Conservation (phyloP, 2,888 invertebrate genomes). For the Volucella inanis region DNA sequence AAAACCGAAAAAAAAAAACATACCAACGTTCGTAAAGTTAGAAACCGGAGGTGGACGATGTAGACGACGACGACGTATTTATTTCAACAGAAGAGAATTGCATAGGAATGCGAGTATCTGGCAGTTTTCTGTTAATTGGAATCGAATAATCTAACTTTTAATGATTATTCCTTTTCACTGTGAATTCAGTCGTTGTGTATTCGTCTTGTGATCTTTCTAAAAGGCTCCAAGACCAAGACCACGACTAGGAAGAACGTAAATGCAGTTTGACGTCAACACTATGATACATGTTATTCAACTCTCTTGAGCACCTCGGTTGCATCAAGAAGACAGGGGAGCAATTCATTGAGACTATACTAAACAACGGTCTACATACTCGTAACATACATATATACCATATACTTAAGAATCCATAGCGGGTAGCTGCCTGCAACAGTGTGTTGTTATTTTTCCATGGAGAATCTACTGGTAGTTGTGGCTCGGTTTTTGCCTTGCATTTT, state of each 20-base stretch:
- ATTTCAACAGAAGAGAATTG: conserved; percentile 45
- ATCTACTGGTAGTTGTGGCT: conserved; percentile 22
- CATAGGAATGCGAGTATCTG: conserved; percentile 68
- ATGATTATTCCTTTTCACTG: conserved; percentile 59
- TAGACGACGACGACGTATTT: conserved; percentile 21
- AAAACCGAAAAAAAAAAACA: conserved; percentile 2
- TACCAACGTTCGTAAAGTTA: too few relatives aligned
- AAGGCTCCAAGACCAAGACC: conserved; percentile 19
- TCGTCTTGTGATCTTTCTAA: conserved; percentile 26
- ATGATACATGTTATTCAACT: too few relatives aligned
- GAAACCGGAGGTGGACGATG: too few relatives aligned
- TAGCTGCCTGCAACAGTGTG: conserved; percentile 16
- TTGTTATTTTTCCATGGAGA: conserved; percentile 19
- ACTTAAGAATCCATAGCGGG: conserved; percentile 50
- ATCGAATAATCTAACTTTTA: conserved; percentile 72
- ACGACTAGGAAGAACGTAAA: conserved; percentile 52
- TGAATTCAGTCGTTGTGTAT: background rate
- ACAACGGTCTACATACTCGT: too few relatives aligned
- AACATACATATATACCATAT: conserved; percentile 44
- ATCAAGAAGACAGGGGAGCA: too few relatives aligned
- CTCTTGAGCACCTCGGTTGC: too few relatives aligned
- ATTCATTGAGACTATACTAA: too few relatives aligned
- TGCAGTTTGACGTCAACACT: conserved; percentile 52
- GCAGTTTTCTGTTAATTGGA: conserved; percentile 74
- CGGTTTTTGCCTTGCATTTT: conserved; percentile 53